A percentile compares a stretch with the other conserved stretches of the same genome.
phyloP scores from a whole-genome alignment of 2,113 vertebrate genomes.

The Phycodurus eques region DNA sequence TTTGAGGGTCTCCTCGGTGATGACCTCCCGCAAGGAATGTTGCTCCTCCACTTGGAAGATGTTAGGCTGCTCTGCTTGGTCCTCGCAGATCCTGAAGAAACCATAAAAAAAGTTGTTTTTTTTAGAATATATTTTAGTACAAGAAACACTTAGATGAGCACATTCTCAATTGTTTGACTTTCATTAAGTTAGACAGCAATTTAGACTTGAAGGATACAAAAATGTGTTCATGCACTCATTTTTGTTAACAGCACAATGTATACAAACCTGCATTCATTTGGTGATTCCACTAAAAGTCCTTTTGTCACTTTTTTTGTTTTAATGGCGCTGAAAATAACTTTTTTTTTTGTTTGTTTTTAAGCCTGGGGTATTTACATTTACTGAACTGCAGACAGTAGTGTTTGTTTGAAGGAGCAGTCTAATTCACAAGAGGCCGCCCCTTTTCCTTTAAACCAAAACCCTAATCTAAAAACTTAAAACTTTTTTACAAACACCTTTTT shows the following conservation, averaged over 20 bases:
- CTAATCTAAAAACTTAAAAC: too few species aligned
- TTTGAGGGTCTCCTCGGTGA: slow-evolving; percentile 82
- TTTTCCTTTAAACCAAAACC: too few species aligned
- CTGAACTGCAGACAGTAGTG: too few species aligned
- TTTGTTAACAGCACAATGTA: neutral
- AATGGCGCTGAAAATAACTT: neutral
- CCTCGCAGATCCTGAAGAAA: slow-evolving; percentile 86
- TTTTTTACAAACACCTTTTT: too few species aligned
- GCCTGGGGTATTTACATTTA: too few species aligned
- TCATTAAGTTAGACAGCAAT: neutral
- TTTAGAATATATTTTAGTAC: neutral
- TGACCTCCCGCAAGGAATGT: slow-evolving; percentile 82
- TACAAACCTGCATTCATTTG: slow-evolving; percentile 17
- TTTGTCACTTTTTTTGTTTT: accelerated
- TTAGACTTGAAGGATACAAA: neutral
- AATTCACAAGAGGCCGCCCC: too few species aligned
- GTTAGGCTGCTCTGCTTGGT: slow-evolving; percentile 83
- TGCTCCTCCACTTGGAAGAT: slow-evolving; percentile 93
- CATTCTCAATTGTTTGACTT: neutral
- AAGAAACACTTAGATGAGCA: neutral
- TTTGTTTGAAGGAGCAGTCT: too few species aligned
- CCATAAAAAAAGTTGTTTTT: neutral
- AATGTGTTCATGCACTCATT: slow-evolving; percentile 14
- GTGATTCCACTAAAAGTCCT: slow-evolving; percentile 22
- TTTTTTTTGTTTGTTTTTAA: too few species aligned